Percentiles rank a stretch among this genome's conserved stretches.
Evolutionary conservation across 37 sponge, comb jelly and placozoan species (phyloP).

Genomic region (Eunapius fragilis): DNA sequence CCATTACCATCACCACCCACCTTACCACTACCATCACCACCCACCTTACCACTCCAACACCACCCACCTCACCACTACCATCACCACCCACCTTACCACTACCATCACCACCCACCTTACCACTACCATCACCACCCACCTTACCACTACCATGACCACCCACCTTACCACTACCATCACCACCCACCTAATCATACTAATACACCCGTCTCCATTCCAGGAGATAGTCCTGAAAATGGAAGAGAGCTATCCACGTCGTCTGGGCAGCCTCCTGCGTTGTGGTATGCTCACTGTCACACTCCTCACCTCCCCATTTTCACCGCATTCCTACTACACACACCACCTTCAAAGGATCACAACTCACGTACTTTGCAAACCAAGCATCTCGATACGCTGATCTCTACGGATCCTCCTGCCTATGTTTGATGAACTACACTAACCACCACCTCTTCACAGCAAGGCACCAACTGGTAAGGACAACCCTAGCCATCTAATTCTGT

Average conservation of each 20-base stretch:
- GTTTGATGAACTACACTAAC: conserved; percentile 76
- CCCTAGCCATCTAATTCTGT: not conserved
- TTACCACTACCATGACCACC: too few species aligned
- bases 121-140: too few species aligned
- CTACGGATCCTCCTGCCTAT: conserved; percentile 71
- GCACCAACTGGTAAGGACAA: conserved; percentile 73
- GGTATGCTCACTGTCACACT: conserved; percentile 33
- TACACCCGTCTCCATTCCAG: conserved; percentile 11
- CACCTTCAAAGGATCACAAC: conserved; percentile 65
- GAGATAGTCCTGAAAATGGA: conserved; percentile 63
- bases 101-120: too few species aligned
- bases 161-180: not conserved
- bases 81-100: too few species aligned
- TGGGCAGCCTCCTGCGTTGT: conserved; percentile 84
- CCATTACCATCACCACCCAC: too few species aligned
- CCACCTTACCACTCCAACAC: too few species aligned
- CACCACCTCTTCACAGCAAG: conserved; percentile 82
- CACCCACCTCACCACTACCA: too few species aligned
- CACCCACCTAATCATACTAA: not conserved
- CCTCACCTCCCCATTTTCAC: not conserved
- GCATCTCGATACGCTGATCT: conserved; percentile 89
- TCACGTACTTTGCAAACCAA: conserved; percentile 86
- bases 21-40: too few species aligned
- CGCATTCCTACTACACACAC: not conserved
- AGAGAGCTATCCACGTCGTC: conserved; percentile 33